Evolutionary conservation across 2,113 vertebrate genomes (phyloP).

Genomic region (Forbesichthys agassizii): DNA sequence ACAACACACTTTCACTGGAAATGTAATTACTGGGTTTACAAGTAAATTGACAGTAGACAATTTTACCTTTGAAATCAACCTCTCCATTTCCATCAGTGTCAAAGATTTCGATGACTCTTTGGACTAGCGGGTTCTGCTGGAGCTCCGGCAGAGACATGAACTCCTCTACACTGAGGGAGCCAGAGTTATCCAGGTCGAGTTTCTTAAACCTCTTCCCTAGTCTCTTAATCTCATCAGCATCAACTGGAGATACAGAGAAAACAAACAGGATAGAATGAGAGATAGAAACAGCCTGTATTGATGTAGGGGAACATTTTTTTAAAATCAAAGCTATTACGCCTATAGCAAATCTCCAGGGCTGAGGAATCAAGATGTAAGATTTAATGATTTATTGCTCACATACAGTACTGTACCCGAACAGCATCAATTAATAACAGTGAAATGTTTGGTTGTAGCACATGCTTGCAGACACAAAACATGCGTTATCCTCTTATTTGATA

Average conservation of each 20-base stretch:
- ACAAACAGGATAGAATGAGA: background rate
- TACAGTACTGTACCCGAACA: too few relatives aligned
- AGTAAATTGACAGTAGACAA: background rate
- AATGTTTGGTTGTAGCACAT: too few relatives aligned
- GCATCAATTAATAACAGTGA: too few relatives aligned
- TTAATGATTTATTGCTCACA: too few relatives aligned
- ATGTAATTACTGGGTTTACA: background rate
- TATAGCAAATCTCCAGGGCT: too few relatives aligned
- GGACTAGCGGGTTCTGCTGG: constrained; percentile 93
- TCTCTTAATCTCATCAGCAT: constrained; percentile 96
- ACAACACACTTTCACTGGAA: too few relatives aligned
- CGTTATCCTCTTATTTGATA: too few relatives aligned
- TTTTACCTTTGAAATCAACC: constrained; percentile 95
- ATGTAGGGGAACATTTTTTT: too few relatives aligned
- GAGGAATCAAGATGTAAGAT: too few relatives aligned
- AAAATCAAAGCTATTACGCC: too few relatives aligned
- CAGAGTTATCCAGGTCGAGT: constrained; percentile 94
- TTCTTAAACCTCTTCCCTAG: constrained; percentile 96
- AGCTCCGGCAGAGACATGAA: constrained; percentile 95
- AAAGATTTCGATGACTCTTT: constrained; percentile 96
- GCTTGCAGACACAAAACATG: too few relatives aligned
- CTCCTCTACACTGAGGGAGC: constrained; percentile 93
- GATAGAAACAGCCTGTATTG: background rate
- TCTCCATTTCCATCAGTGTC: constrained; percentile 97
- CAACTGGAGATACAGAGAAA: constrained; percentile 77